A percentile compares a stretch with the other conserved stretches of the same genome.
phyloP scores from a whole-genome alignment of 2,797 vertebrate species.

The Sciurus vulgaris region DNA sequence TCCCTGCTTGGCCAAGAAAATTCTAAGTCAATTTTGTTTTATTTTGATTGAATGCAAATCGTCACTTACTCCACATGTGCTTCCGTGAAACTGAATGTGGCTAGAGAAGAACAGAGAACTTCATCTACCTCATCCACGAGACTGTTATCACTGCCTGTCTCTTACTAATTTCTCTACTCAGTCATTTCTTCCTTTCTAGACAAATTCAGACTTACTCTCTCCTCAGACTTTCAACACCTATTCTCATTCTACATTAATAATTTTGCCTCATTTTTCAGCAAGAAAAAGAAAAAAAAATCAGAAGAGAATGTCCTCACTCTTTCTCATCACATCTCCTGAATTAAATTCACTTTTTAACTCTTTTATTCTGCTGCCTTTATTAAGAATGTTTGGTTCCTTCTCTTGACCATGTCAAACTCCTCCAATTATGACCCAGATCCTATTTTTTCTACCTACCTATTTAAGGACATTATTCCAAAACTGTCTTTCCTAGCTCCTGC shows the following conservation, averaged over 20 bases:
- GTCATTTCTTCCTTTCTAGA: background rate
- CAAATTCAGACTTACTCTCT: background rate
- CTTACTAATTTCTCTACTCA: background rate
- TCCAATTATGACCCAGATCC: background rate
- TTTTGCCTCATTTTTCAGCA: background rate
- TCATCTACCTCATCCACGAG: no score
- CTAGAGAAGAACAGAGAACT: background rate
- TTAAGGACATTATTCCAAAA: background rate
- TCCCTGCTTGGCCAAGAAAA: background rate
- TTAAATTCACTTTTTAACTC: background rate
- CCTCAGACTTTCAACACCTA: background rate
- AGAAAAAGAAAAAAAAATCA: no score
- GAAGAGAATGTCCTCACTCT: background rate
- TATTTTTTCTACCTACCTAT: no score
- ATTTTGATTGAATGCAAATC: background rate
- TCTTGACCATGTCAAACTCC: background rate
- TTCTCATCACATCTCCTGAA: background rate
- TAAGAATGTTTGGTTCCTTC: background rate
- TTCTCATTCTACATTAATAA: background rate
- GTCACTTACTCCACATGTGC: background rate
- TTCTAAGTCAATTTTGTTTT: background rate
- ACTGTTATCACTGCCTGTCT: background rate
- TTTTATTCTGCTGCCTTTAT: background rate
- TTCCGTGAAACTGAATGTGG: background rate
- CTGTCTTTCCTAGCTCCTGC: fast-evolving